Percentiles rank a stretch among this genome's conserved stretches.
Conservation (phyloP, 2,113 vertebrate genomes). For the Ifrita kowaldi region DNA sequence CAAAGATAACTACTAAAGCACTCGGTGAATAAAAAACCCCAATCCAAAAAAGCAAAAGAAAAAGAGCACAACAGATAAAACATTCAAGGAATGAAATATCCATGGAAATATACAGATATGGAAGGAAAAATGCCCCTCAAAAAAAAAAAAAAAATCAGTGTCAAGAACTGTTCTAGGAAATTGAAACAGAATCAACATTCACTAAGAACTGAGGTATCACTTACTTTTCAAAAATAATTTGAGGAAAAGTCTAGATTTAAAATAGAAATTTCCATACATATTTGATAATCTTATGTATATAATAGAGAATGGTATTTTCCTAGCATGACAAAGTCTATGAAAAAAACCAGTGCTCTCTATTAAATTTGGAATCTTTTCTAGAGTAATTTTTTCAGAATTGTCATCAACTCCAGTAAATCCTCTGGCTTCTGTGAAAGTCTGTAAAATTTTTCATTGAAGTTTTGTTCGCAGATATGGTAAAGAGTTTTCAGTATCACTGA, state of each 20-base stretch:
- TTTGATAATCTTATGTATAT: rapidly evolving
- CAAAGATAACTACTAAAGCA: not conserved
- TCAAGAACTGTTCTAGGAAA: not conserved
- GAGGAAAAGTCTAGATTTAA: not conserved
- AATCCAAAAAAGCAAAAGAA: not conserved
- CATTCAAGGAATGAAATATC: not conserved
- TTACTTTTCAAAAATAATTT: not conserved
- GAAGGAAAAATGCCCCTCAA: rapidly evolving
- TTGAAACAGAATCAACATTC: not conserved
- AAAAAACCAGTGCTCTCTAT: not conserved
- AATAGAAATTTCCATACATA: not conserved
- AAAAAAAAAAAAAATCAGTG: too few species aligned
- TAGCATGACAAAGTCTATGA: not conserved
- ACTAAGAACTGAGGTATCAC: not conserved
- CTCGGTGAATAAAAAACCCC: rapidly evolving
- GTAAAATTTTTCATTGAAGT: not conserved
- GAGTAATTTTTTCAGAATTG: not conserved
- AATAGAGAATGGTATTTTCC: not conserved
- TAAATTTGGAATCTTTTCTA: not conserved
- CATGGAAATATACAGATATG: not conserved
- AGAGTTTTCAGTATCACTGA: not conserved
- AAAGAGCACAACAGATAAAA: not conserved
- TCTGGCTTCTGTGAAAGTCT: not conserved
- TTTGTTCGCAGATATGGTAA: not conserved
- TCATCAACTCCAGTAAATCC: not conserved